phyloP scores from a whole-genome alignment of 1,140 invertebrate genomes.

The Drosophila ercepeae region DNA sequence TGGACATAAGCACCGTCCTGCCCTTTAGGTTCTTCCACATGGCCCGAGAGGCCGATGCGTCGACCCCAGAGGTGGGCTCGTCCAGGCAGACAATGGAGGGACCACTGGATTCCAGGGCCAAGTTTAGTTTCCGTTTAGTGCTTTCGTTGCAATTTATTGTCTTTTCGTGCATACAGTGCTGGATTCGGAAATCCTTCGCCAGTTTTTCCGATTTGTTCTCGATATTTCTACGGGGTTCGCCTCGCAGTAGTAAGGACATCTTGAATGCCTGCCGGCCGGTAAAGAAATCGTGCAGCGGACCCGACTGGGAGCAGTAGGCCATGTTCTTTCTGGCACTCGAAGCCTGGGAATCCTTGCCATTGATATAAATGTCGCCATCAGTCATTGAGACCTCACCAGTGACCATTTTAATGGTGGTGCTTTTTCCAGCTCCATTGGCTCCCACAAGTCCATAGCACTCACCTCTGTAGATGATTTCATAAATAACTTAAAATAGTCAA shows the following conservation, averaged over 20 bases:
- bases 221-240: conserved; percentile 85
- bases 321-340: conserved; percentile 85
- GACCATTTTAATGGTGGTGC: conserved; percentile 93
- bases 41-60: conserved; percentile 92
- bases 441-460: conserved; percentile 96
- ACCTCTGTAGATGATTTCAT: neutral
- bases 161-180: conserved; percentile 82
- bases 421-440: conserved; percentile 92
- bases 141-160: conserved; percentile 91
- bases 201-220: conserved; percentile 58
- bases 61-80: conserved; percentile 95
- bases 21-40: conserved; percentile 90
- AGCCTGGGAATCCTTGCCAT: conserved; percentile 83
- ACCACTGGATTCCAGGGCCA: conserved; percentile 94
- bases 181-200: conserved; percentile 78
- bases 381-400: conserved; percentile 89
- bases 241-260: conserved; percentile 90
- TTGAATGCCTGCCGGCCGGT: conserved; percentile 90
- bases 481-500: conserved; percentile 80
- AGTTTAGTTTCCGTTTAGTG: conserved; percentile 96
- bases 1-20: conserved; percentile 89
- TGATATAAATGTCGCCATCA: conserved; percentile 84
- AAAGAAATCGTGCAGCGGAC: conserved; percentile 90
- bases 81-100: conserved; percentile 93
- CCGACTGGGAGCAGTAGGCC: conserved; percentile 92